Base-by-base conservation (phyloP, 2,888 invertebrate species). In the Hetaerina titia region DNA sequence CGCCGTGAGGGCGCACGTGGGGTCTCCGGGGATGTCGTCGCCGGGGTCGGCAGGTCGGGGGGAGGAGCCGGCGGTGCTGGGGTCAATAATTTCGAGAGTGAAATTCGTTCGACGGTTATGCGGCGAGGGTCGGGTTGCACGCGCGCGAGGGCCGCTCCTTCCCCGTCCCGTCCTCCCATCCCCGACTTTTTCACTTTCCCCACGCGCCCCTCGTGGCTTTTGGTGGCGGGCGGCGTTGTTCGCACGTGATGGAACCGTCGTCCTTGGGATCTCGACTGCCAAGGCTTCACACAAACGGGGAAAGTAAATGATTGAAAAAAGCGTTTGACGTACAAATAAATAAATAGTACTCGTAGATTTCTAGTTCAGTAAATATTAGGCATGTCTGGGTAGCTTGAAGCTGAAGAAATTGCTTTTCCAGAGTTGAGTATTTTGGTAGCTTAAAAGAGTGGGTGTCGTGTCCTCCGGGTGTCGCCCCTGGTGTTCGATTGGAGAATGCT, bases 41-140 rank as follows among this genome's bases (percentile, higher is more conserved):
- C 60, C 69, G 25, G 81, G 81, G 22, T 45, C 45, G 45, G 45
- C 4, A 1, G 45, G 45, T 4, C 2, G 45, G 45, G 45, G 4
- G 45, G 45, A 45, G 45, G 69, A 5, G 22, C 69, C n/a, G 19
- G 69, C 19, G 69, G 69, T 22, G n/a, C 22, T 9, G 81, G 81
- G 81, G 81, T 81, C 81, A 13, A 81, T 81, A 31, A 81, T 81
- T 81, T 81, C 81, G 81, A 81, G 31, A 81, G 81, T 81, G 81
- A 81, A 81, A 81, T 81, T 31, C 81, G 81, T 81, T 81, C 81
- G 81, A 31, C 9, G 69, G 69, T 45, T 45, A 69, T 69, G 19
- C n/a, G 69, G n/a, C 22, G n/a, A 81, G 81, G n/a, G 81, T 81
- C 22, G 19, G 81, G 81, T 31, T 11, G 81, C 11, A 31, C 81